Conservation (phyloP, 2,888 invertebrate genomes). For the Drosophila siamana region DNA sequence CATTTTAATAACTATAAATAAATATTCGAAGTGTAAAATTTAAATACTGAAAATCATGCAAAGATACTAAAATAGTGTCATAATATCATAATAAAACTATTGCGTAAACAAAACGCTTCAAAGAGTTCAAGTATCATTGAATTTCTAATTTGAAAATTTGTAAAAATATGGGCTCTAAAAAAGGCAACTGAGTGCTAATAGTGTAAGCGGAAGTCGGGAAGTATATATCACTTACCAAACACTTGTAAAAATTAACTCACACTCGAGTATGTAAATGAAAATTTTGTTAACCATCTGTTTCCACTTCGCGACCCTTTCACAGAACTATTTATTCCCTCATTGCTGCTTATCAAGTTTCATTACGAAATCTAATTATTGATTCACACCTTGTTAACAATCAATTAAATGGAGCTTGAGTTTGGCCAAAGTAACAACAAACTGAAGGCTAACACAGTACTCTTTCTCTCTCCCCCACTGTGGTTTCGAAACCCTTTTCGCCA, state of each 20-base stretch:
- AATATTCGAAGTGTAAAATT: no score
- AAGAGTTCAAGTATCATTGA: not conserved
- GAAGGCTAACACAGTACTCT: conserved; percentile 16
- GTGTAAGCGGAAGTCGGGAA: conserved; percentile 2
- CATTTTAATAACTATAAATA: not conserved
- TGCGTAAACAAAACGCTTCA: not conserved
- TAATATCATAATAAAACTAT: not conserved
- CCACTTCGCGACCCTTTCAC: not conserved
- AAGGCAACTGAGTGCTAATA: not conserved
- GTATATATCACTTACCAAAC: not conserved
- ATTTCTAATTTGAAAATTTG: not conserved
- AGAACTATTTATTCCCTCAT: not conserved
- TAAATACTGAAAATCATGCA: no score
- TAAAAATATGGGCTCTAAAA: not conserved
- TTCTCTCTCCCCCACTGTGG: conserved; percentile 4
- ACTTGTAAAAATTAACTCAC: conserved; percentile 1
- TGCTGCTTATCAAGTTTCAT: not conserved
- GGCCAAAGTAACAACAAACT: no score
- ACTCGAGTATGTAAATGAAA: conserved; percentile 12
- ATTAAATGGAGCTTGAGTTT: conserved; percentile 46
- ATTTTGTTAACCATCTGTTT: not conserved
- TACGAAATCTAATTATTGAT: conserved; percentile 20
- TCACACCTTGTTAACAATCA: conserved; percentile 51
- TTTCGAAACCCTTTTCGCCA: conserved; percentile 39
- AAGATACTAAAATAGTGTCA: not conserved